Evolutionary conservation across 2,797 vertebrate species (phyloP).

Genomic region (Diceros bicornis): DNA sequence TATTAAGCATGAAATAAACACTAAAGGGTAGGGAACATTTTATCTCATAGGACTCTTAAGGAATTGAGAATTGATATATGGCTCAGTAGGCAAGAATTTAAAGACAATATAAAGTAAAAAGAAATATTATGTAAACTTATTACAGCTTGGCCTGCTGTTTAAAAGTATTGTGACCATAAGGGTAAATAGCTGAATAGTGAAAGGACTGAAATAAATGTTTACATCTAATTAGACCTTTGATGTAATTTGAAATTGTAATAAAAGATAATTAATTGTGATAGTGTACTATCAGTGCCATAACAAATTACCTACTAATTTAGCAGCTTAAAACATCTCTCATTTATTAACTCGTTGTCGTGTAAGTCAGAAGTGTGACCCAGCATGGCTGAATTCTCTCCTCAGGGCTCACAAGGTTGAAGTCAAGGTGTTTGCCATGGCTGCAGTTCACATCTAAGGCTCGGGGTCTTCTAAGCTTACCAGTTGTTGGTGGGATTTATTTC

Average conservation of each 20-base stretch:
- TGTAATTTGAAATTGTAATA: slow-evolving; percentile 25
- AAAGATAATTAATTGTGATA: not conserved
- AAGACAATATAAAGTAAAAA: not conserved
- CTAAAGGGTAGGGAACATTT: not conserved
- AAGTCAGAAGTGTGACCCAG: not conserved
- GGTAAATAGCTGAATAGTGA: not conserved
- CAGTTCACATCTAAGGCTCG: not conserved
- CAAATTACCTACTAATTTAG: not conserved
- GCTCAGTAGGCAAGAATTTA: not conserved
- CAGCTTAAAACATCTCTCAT: not conserved
- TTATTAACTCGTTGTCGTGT: not conserved
- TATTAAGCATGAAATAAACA: not conserved
- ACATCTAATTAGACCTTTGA: not conserved
- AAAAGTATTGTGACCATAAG: not conserved
- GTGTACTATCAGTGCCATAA: not conserved
- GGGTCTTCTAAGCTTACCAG: not conserved
- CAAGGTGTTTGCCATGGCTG: not conserved
- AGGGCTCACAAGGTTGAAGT: not conserved
- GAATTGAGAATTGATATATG: not conserved
- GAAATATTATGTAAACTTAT: not conserved
- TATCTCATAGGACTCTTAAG: not conserved
- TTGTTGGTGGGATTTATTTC: not conserved
- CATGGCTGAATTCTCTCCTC: not conserved
- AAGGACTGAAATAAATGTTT: slow-evolving; percentile 38
- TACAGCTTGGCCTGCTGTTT: not conserved